A percentile compares a stretch with the other conserved stretches of the same genome.
phyloP scores from a whole-genome alignment of 2,888 invertebrate species.

The Xestobium rufovillosum region DNA sequence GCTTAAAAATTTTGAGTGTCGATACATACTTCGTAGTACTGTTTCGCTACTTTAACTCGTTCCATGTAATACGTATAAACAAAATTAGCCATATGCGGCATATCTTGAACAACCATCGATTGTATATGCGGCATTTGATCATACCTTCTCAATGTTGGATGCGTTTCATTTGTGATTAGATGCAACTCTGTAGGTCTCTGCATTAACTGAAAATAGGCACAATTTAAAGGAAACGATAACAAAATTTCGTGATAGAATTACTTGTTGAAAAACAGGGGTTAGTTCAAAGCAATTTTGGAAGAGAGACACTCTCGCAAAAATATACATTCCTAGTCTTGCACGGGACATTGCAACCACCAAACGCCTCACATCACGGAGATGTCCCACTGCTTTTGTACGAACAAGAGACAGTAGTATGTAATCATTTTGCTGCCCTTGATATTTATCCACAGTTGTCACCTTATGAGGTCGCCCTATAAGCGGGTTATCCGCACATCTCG shows the following conservation, averaged over 20 bases:
- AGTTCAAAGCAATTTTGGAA: conserved; percentile 97
- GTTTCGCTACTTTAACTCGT: conserved; percentile 58
- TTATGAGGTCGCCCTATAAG: conserved; percentile 90
- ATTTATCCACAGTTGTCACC: conserved; percentile 96
- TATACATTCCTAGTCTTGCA: conserved; percentile 91
- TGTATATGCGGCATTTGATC: conserved; percentile 41
- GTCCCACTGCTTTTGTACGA: conserved; percentile 94
- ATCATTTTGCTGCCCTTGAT: conserved; percentile 99
- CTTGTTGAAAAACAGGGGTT: conserved; percentile 89
- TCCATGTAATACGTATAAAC: conserved; percentile 88
- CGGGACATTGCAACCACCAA: conserved; percentile 97
- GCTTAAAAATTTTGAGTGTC: too few species aligned
- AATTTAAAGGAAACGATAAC: conserved; percentile 12
- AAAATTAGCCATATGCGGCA: conserved; percentile 93
- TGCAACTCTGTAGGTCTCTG: conserved; percentile 73
- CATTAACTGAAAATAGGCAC: conserved; percentile 58
- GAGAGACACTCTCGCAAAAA: conserved; percentile 86
- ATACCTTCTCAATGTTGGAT: conserved; percentile 60
- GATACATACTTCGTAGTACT: conserved; percentile 43
- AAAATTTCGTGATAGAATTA: conserved; percentile 34
- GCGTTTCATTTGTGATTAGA: conserved; percentile 70
- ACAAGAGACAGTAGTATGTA: conserved; percentile 94
- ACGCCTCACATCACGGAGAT: conserved; percentile 91
- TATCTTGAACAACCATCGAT: conserved; percentile 65
- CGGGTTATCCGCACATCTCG: conserved; percentile 89